Evolutionary conservation across 2,797 vertebrate genomes (phyloP).

Genomic region (Lacerta viridis): DNA sequence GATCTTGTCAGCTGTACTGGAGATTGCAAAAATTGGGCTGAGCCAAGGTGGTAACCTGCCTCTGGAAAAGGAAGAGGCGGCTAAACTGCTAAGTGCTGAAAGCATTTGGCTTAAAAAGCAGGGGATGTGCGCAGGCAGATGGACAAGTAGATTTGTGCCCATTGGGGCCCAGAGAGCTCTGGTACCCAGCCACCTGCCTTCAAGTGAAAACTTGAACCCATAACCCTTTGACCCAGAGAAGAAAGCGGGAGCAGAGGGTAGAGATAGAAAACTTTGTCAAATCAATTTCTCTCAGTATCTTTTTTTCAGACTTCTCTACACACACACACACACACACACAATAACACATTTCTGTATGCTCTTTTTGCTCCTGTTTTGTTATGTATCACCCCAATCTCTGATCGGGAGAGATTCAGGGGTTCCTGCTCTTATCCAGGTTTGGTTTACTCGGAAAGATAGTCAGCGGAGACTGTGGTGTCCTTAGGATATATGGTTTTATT

Average conservation of each 20-base stretch:
- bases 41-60: background rate
- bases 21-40: background rate
- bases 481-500: no score
- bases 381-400: no score
- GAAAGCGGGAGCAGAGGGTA: background rate
- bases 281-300: no score
- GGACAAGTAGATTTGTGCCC: background rate
- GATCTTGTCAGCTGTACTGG: background rate
- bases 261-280: no score
- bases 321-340: no score
- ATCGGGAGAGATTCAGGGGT: no score
- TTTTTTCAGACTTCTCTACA: no score
- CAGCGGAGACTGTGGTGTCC: no score
- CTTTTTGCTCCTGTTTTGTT: no score
- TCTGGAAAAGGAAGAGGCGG: background rate
- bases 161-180: slow-evolving; percentile 3
- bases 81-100: background rate
- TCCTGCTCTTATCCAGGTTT: no score
- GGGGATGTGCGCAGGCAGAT: rapidly evolving
- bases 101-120: rapidly evolving
- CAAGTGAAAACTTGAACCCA: background rate
- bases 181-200: background rate
- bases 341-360: no score
- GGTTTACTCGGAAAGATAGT: no score
- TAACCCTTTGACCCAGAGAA: rapidly evolving